phyloP scores from a whole-genome alignment of 2,797 vertebrate genomes.

The Melanotaenia maccullochi region DNA sequence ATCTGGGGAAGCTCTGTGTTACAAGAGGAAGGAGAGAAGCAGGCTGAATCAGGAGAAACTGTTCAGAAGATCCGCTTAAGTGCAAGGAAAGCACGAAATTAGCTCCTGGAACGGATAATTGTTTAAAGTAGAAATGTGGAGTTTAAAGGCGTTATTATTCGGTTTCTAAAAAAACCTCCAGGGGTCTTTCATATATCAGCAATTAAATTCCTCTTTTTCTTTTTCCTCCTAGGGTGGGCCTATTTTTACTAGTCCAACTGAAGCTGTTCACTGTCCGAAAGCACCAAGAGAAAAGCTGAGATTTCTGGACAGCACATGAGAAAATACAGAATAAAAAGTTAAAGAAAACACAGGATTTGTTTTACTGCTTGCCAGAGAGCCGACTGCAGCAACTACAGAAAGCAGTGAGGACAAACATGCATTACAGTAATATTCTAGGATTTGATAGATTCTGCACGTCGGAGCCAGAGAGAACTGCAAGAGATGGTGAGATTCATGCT shows the following conservation, averaged over 20 bases:
- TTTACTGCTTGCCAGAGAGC: neutral
- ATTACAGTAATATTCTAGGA: conserved; percentile 2
- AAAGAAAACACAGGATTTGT: conserved; percentile 14
- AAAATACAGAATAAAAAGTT: conserved; percentile 9
- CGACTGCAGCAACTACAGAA: conserved; percentile 7
- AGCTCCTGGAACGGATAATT: conserved; percentile 3
- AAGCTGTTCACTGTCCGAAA: conserved; percentile 17
- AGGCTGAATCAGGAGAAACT: conserved; percentile 42
- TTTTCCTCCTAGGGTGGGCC: too few relatives aligned
- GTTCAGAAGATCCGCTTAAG: conserved; percentile 42
- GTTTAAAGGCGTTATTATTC: neutral
- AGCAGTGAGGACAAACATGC: conserved; percentile 13
- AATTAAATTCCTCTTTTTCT: too few relatives aligned
- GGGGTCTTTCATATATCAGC: neutral
- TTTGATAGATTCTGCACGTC: neutral
- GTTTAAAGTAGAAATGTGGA: conserved; percentile 8
- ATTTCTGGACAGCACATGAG: conserved; percentile 6
- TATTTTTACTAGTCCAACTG: conserved; percentile 18
- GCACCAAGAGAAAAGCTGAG: conserved; percentile 24
- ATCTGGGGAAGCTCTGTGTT: conserved; percentile 62
- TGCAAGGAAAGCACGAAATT: conserved; percentile 21
- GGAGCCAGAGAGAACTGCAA: neutral
- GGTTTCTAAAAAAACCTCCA: neutral
- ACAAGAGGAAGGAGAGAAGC: conserved; percentile 47
- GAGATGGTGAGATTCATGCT: neutral